Evolutionary conservation across 2,113 vertebrate species (phyloP).

Genomic region (Chunga burmeisteri): DNA sequence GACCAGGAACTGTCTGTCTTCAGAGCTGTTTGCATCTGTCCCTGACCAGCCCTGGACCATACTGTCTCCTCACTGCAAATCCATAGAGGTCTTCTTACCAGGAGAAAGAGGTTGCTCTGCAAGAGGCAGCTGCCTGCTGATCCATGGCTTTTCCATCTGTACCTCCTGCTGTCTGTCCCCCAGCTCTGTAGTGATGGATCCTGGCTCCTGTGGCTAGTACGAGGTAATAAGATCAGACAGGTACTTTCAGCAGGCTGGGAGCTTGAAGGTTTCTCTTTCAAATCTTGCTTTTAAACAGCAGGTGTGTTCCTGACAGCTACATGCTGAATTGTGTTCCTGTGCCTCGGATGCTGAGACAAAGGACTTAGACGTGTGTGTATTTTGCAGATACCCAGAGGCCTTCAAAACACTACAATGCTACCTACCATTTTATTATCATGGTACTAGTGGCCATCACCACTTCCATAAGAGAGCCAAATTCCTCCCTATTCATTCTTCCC

Average conservation of each 20-base stretch:
- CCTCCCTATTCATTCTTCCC: neutral
- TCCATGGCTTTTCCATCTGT: neutral
- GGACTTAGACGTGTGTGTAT: rapidly evolving
- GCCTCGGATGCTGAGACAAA: neutral
- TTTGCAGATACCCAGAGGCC: neutral
- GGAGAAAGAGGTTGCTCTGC: neutral
- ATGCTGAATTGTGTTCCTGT: neutral
- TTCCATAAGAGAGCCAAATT: neutral
- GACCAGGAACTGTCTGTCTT: neutral
- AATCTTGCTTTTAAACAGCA: neutral
- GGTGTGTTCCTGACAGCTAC: neutral
- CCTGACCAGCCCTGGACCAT: too few species aligned
- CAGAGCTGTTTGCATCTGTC: neutral
- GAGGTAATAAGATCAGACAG: neutral
- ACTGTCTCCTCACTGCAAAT: neutral
- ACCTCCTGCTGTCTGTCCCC: neutral
- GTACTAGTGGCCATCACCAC: too few species aligned
- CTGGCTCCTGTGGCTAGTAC: neutral
- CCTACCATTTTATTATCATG: rapidly evolving
- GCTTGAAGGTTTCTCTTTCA: neutral
- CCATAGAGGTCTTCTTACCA: neutral
- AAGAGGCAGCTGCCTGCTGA: neutral
- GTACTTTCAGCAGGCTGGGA: neutral
- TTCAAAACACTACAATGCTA: neutral
- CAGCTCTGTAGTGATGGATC: neutral